These are phyloP conservation scores for Parnassius orleans DNA, from an alignment of 2,888 invertebrate species.

Conservation along the genomic window DNA sequence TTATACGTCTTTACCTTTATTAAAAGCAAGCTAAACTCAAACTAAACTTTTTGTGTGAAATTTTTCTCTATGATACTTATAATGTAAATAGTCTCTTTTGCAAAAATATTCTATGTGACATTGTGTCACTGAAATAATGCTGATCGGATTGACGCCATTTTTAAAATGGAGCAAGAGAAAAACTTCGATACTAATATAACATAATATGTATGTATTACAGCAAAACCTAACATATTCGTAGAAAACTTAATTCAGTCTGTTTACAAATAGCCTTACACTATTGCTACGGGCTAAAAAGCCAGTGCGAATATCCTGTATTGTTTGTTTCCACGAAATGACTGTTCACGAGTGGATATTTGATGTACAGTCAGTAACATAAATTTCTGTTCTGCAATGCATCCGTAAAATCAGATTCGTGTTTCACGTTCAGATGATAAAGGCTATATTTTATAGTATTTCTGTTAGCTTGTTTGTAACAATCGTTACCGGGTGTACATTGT, in stretches of 20 bases:
- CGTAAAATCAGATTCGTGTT: background rate
- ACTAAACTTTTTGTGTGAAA: too few relatives aligned
- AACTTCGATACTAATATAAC: too few relatives aligned
- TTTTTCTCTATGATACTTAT: too few relatives aligned
- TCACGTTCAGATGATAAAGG: background rate
- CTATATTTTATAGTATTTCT: background rate
- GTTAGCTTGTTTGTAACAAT: conserved; percentile 3
- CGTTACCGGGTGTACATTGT: conserved; percentile 42
- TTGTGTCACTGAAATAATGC: too few relatives aligned
- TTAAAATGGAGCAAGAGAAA: too few relatives aligned
- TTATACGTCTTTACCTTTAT: too few relatives aligned
- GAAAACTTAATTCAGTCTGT: conserved; percentile 25
- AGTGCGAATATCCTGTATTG: conserved; percentile 39
- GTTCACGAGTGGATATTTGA: conserved; percentile 54
- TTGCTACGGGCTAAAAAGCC: conserved; percentile 38
- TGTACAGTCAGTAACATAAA: conserved; percentile 28
- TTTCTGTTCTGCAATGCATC: background rate
- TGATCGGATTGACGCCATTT: too few relatives aligned
- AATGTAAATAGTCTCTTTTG: too few relatives aligned
- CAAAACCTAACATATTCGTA: conserved; percentile 11
- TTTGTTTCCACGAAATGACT: conserved; percentile 46
- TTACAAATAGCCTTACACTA: conserved; percentile 28
- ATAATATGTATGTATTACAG: conserved; percentile 3
- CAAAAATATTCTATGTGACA: too few relatives aligned
- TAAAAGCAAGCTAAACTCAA: too few relatives aligned